phyloP scores from a whole-genome alignment of 2,113 vertebrate species.

The Dascyllus trimaculatus region DNA sequence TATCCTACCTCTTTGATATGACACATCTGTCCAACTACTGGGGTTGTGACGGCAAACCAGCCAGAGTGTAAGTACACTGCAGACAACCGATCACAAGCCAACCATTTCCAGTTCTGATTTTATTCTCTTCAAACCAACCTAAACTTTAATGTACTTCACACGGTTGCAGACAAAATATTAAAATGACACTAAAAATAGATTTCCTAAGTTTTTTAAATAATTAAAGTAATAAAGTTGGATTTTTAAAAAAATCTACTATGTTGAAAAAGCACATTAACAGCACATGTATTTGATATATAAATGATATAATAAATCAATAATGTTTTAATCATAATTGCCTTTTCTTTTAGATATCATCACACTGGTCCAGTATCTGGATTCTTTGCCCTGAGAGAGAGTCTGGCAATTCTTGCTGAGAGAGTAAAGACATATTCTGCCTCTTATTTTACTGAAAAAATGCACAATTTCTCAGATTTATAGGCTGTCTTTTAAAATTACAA shows the following conservation, averaged over 20 bases:
- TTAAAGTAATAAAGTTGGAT: neutral
- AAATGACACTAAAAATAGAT: neutral
- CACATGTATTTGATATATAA: neutral
- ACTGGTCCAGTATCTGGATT: constrained; percentile 89
- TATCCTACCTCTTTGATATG: constrained; percentile 92
- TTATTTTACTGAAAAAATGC: neutral
- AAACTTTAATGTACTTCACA: neutral
- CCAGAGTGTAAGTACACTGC: constrained; percentile 86
- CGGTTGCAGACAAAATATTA: neutral
- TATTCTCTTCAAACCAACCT: too few species aligned
- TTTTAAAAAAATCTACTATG: neutral
- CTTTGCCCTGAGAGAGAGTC: constrained; percentile 91
- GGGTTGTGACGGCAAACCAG: constrained; percentile 89
- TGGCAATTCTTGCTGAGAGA: constrained; percentile 90
- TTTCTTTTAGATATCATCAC: constrained; percentile 91
- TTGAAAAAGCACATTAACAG: neutral
- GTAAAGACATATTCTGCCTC: constrained; percentile 75
- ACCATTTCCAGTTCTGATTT: neutral
- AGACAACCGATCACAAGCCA: neutral
- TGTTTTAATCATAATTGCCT: neutral
- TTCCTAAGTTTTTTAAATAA: neutral
- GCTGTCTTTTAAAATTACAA: neutral
- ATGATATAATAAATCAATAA: neutral
- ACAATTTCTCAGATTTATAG: neutral
- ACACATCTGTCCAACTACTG: constrained; percentile 89